Conservation (phyloP, 2,797 vertebrate genomes). For the Enteromius treurensis region DNA sequence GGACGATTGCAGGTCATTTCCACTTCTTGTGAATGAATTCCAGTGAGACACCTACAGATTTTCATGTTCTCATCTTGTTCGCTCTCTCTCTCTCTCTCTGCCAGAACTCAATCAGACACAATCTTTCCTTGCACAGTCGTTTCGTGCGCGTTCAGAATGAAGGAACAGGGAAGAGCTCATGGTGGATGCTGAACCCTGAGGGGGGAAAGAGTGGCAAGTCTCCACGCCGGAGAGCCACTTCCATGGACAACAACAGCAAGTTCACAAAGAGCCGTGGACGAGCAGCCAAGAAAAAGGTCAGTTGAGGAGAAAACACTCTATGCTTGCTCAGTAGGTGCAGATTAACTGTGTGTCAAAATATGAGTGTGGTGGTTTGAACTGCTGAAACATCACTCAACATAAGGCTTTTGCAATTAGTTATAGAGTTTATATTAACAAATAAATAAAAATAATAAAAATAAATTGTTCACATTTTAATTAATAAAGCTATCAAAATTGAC, state of each 20-base stretch:
- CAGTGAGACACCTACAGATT: neutral
- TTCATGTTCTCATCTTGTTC: neutral
- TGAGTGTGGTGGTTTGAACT: neutral
- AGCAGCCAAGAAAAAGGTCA: conserved; percentile 96
- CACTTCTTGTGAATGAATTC: neutral
- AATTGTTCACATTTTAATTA: neutral
- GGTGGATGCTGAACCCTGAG: conserved; percentile 99
- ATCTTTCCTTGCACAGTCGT: conserved; percentile 96
- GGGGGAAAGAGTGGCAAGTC: conserved; percentile 97
- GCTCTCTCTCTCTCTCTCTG: neutral
- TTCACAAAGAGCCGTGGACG: conserved; percentile 93
- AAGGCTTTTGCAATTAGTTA: neutral
- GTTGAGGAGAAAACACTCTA: conserved; percentile 5
- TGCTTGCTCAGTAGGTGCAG: neutral
- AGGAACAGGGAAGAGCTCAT: conserved; percentile 98
- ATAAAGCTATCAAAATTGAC: neutral
- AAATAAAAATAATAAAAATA: neutral
- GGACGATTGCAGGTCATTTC: conserved; percentile 10
- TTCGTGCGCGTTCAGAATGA: conserved; percentile 97
- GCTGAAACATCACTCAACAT: too few relatives aligned
- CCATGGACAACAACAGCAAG: conserved; percentile 99
- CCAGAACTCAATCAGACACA: conserved; percentile 98
- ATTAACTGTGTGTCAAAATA: neutral
- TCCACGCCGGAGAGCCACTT: conserved; percentile 90
- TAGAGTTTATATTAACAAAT: neutral